A percentile compares a stretch with the other conserved stretches of the same genome.
These are phyloP conservation scores for Melieria crassipennis DNA, from an alignment of 2,888 invertebrate genomes.

Conservation along the genomic window DNA sequence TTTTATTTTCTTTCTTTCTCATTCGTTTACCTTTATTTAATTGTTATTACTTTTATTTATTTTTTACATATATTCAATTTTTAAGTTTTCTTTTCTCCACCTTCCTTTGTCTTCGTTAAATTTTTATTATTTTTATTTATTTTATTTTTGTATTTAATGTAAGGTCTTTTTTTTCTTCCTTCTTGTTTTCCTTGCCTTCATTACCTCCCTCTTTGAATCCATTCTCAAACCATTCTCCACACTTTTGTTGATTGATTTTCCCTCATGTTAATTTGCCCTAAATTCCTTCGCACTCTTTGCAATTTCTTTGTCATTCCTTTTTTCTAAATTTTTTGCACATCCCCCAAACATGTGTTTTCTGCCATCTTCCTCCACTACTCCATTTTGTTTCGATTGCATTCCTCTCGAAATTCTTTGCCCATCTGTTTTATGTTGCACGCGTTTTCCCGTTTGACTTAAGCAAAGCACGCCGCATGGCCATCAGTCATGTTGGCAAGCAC, in stretches of 20 bases:
- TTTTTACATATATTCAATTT: constrained; percentile 10
- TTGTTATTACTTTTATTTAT: background rate
- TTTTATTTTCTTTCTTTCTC: background rate
- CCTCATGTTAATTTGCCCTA: no score
- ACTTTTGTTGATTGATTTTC: no score
- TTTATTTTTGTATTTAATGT: background rate
- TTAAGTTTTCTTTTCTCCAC: background rate
- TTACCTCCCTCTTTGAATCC: background rate
- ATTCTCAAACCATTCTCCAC: no score
- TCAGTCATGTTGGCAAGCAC: no score
- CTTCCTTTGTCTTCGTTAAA: background rate
- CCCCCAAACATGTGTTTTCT: background rate
- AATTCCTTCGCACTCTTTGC: no score
- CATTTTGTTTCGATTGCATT: background rate
- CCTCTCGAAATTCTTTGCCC: background rate
- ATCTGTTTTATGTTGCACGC: background rate
- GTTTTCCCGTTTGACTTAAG: background rate
- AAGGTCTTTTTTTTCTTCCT: background rate
- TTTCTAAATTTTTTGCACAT: no score
- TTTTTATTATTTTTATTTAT: background rate
- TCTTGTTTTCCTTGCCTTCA: background rate
- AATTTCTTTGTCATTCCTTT: no score
- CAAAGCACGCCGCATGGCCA: no score
- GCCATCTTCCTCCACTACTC: background rate
- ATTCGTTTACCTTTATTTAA: background rate